These are phyloP conservation scores for Andricus quercusramuli DNA, from an alignment of 2,888 invertebrate genomes.

Conservation along the genomic window DNA sequence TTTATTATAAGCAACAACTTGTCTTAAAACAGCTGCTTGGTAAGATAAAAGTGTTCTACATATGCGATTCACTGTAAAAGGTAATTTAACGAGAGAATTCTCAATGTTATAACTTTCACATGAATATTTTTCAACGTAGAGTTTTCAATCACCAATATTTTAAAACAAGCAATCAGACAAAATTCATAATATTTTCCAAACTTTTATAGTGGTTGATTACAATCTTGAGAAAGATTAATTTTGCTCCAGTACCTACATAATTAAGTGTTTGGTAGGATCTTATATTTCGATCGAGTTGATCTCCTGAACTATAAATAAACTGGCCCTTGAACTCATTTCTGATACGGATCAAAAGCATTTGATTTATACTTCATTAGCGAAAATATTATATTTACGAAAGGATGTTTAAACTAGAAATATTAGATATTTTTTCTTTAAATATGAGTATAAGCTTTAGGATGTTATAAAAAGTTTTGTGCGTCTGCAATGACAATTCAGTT, in stretches of 20 bases:
- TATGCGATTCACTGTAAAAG: background rate
- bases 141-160: background rate
- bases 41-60: background rate
- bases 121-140: background rate
- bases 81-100: background rate
- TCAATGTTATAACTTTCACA: background rate
- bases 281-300: background rate
- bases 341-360: too few relatives aligned
- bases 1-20: background rate
- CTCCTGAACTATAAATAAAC: background rate
- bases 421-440: too few relatives aligned
- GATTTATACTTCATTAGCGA: too few relatives aligned
- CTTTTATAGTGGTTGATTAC: background rate
- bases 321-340: background rate
- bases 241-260: background rate
- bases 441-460: too few relatives aligned
- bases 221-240: background rate
- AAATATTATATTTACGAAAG: too few relatives aligned
- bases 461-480: too few relatives aligned
- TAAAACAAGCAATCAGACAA: background rate
- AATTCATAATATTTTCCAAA: too few relatives aligned
- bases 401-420: too few relatives aligned
- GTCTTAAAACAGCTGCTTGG: background rate
- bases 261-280: background rate
- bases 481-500: too few relatives aligned